phyloP scores from a whole-genome alignment of 2,888 invertebrate species.

The Tetrapedia diversipes region DNA sequence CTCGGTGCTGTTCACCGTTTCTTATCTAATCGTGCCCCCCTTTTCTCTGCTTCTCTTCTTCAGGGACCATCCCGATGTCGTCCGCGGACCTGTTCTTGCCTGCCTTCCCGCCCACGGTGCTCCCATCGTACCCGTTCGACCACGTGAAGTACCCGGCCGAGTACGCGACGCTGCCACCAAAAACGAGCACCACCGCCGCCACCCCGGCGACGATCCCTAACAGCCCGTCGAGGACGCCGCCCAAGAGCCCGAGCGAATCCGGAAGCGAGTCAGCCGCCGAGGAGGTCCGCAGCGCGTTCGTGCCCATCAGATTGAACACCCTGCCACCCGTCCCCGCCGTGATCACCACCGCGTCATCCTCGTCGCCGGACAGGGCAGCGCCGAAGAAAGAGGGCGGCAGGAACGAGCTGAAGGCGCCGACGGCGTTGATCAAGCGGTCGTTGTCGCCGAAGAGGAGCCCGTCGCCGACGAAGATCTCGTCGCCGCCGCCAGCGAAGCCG shows the following conservation, averaged over 20 bases:
- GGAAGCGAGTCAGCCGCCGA: slow-evolving; percentile 78
- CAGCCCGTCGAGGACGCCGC: slow-evolving; percentile 74
- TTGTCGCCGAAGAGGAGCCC: slow-evolving; percentile 71
- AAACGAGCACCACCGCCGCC: slow-evolving; percentile 59
- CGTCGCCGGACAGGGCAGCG: slow-evolving; percentile 68
- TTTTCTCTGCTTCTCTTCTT: slow-evolving; percentile 3
- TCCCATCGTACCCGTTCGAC: slow-evolving; percentile 76
- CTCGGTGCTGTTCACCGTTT: too few relatives aligned
- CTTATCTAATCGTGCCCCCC: slow-evolving; percentile 24
- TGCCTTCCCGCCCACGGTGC: slow-evolving; percentile 74
- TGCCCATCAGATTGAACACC: slow-evolving; percentile 76
- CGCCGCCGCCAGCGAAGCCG: slow-evolving; percentile 73
- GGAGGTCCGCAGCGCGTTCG: slow-evolving; percentile 80
- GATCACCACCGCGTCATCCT: slow-evolving; percentile 62
- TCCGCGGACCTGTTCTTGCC: slow-evolving; percentile 77
- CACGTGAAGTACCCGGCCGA: slow-evolving; percentile 76
- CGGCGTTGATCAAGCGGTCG: slow-evolving; percentile 73
- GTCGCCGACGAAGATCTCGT: slow-evolving; percentile 76
- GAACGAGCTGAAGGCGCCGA: slow-evolving; percentile 78
- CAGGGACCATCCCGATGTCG: slow-evolving; percentile 78
- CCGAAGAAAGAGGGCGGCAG: slow-evolving; percentile 71
- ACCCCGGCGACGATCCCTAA: slow-evolving; percentile 57
- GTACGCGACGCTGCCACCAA: slow-evolving; percentile 69
- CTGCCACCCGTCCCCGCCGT: slow-evolving; percentile 63
- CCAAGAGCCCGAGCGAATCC: slow-evolving; percentile 78